These are phyloP conservation scores for Gymnosoma rotundatum DNA, from an alignment of 2,888 invertebrate species.

Conservation along the genomic window DNA sequence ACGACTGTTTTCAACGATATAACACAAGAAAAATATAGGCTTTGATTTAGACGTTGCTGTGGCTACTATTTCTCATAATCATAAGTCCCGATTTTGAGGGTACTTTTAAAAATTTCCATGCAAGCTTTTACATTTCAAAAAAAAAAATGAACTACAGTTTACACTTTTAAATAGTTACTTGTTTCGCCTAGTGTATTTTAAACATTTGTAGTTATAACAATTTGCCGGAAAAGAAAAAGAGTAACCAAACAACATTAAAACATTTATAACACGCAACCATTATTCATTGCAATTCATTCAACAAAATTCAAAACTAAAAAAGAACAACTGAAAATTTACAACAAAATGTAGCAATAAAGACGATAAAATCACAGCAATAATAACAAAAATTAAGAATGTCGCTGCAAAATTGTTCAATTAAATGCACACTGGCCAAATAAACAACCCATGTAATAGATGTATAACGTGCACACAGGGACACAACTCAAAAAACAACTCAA, in stretches of 20 bases:
- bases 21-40: too few species aligned
- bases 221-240: slow-evolving; percentile 6
- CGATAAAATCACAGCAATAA: slow-evolving; percentile 62
- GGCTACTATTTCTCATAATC: too few species aligned
- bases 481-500: background rate
- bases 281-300: slow-evolving; percentile 53
- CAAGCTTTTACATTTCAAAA: background rate
- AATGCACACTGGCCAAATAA: slow-evolving; percentile 45
- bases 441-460: background rate
- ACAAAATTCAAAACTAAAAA: slow-evolving; percentile 35
- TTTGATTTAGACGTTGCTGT: too few species aligned
- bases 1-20: too few species aligned
- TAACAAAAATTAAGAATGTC: slow-evolving; percentile 48
- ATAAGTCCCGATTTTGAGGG: too few species aligned
- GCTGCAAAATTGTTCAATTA: slow-evolving; percentile 68
- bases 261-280: slow-evolving; percentile 63
- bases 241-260: slow-evolving; percentile 36
- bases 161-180: background rate
- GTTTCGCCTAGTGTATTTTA: background rate
- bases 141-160: background rate
- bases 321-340: slow-evolving; percentile 23
- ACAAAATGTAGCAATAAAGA: slow-evolving; percentile 53
- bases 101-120: too few species aligned
- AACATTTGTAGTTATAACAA: slow-evolving; percentile 1
- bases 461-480: background rate